Evolutionary conservation across 2,113 vertebrate species (phyloP).

Genomic region (Ardeotis arabs): DNA sequence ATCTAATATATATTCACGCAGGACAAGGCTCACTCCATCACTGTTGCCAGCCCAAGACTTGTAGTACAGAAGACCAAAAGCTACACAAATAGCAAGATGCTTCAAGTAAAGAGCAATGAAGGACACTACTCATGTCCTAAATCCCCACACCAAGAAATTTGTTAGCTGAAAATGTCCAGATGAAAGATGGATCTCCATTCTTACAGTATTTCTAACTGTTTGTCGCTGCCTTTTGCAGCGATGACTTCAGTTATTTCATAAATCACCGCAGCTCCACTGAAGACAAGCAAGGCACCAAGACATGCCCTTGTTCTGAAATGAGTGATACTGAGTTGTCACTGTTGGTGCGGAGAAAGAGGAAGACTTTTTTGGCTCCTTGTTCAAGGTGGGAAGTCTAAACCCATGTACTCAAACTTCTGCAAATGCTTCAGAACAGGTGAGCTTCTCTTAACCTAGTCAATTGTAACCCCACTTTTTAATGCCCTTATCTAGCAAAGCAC

Average conservation of each 20-base stretch:
- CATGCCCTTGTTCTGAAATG: neutral
- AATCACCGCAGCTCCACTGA: conserved; percentile 11
- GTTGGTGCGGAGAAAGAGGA: neutral
- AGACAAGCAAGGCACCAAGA: conserved; percentile 30
- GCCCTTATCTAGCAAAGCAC: neutral
- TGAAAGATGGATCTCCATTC: conserved; percentile 47
- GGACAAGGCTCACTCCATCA: conserved; percentile 6
- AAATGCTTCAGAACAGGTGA: neutral
- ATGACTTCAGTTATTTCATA: conserved; percentile 49
- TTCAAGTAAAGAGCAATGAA: conserved; percentile 49
- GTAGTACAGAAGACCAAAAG: conserved; percentile 4
- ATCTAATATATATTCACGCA: neutral
- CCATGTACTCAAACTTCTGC: neutral
- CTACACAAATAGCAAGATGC: conserved; percentile 15
- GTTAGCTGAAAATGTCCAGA: conserved; percentile 23
- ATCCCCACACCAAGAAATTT: conserved; percentile 18
- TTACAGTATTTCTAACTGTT: conserved; percentile 26
- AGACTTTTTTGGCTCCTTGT: neutral
- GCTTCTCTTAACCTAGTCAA: neutral
- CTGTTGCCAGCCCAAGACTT: neutral
- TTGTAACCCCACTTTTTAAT: neutral
- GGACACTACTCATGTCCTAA: conserved; percentile 38
- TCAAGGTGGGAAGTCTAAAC: neutral
- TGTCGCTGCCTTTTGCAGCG: neutral
- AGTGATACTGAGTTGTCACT: neutral